Evolutionary conservation across 2,888 invertebrate genomes (phyloP).

Genomic region (Pyrgus malvae): DNA sequence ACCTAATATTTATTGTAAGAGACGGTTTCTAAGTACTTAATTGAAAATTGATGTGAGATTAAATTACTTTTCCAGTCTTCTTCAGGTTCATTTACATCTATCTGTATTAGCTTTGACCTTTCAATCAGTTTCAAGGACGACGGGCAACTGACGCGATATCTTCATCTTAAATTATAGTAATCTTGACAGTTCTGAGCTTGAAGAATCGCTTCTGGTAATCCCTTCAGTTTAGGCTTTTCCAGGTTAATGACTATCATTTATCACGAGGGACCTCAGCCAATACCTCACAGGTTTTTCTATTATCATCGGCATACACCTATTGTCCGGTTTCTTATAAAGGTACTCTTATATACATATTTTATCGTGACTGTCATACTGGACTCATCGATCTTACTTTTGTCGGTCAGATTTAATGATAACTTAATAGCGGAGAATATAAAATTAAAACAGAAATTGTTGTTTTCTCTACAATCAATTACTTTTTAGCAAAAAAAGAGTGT

Average conservation of each 20-base stretch:
- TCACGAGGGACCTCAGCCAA: conserved; percentile 8
- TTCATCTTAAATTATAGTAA: conserved; percentile 16
- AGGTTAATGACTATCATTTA: conserved; percentile 25
- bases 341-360: too few relatives aligned
- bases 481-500: too few relatives aligned
- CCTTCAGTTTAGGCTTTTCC: conserved; percentile 16
- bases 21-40: too few relatives aligned
- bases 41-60: too few relatives aligned
- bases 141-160: conserved; percentile 8
- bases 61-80: too few relatives aligned
- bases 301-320: background rate
- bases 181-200: conserved; percentile 20
- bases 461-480: too few relatives aligned
- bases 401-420: too few relatives aligned
- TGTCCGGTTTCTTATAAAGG: background rate
- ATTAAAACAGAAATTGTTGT: too few relatives aligned
- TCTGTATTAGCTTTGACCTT: background rate
- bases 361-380: background rate
- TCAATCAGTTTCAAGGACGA: background rate
- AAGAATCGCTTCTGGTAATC: conserved; percentile 18
- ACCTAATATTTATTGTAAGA: too few relatives aligned
- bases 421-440: too few relatives aligned
- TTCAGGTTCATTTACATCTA: background rate
- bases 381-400: background rate
- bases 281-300: conserved; percentile 8